These are phyloP conservation scores for Apotomis turbidana DNA, from an alignment of 2,888 invertebrate species.

Conservation along the genomic window DNA sequence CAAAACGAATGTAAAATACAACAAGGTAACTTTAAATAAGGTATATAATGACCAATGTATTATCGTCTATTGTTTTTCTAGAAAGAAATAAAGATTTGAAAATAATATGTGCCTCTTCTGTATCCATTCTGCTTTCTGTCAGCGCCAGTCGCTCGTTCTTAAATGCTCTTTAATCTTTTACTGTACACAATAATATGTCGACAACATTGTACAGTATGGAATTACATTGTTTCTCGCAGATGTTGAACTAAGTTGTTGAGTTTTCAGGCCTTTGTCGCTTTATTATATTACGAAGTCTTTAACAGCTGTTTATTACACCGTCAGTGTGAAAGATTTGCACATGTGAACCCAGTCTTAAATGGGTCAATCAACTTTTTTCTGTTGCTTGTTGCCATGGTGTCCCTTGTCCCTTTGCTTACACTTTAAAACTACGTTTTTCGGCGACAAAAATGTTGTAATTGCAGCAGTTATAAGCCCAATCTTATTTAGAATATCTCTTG, in stretches of 20 bases:
- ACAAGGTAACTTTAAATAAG: conserved; percentile 40
- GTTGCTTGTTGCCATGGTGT: no score
- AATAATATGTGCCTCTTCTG: background rate
- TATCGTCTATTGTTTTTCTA: conserved; percentile 39
- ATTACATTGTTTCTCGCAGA: background rate
- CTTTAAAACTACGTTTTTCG: no score
- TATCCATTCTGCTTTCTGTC: background rate
- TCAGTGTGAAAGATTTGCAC: no score
- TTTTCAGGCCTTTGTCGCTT: background rate
- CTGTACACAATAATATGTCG: background rate
- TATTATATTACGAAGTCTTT: no score
- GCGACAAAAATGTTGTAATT: no score
- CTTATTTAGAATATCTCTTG: no score
- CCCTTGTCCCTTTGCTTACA: no score
- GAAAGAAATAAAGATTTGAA: conserved; percentile 36
- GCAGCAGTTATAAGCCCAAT: no score
- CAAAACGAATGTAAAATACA: conserved; percentile 33
- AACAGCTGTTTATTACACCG: no score
- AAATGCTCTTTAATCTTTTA: background rate
- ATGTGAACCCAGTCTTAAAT: no score
- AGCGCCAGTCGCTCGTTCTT: background rate
- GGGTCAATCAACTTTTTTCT: no score
- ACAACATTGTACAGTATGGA: background rate
- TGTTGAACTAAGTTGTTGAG: background rate
- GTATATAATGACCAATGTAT: conserved; percentile 42